Evolutionary conservation across 2,113 vertebrate genomes (phyloP).

Genomic region (Daboia siamensis): DNA sequence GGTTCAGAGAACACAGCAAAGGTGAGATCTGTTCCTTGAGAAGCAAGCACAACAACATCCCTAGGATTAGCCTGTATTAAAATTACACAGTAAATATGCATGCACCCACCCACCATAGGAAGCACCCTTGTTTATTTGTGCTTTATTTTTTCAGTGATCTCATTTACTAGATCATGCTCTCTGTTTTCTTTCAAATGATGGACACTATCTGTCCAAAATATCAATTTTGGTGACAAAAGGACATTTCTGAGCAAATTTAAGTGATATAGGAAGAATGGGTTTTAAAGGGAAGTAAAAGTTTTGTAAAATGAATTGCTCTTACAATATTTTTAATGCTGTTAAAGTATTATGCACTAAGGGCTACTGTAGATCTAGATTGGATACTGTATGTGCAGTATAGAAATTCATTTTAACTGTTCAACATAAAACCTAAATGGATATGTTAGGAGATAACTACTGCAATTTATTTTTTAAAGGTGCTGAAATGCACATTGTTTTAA

Average conservation of each 20-base stretch:
- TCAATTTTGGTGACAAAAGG: not conserved
- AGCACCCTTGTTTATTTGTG: not conserved
- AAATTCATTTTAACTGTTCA: not conserved
- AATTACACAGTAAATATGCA: not conserved
- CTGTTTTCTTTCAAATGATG: not conserved
- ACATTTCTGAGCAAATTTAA: not conserved
- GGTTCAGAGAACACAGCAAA: not conserved
- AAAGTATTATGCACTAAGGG: not conserved
- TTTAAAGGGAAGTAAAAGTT: not conserved
- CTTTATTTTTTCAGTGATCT: not conserved
- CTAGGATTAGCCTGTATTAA: not conserved
- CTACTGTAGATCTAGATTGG: not conserved
- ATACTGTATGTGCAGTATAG: not conserved
- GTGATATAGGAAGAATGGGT: not conserved
- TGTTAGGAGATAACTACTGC: not conserved
- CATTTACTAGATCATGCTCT: not conserved
- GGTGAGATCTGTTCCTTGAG: not conserved
- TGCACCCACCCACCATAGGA: not conserved
- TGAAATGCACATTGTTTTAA: not conserved
- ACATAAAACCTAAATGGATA: not conserved
- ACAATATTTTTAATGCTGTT: not conserved
- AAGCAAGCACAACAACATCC: not conserved
- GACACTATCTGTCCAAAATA: not conserved
- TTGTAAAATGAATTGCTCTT: not conserved
- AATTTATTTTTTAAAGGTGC: not conserved